Conservation (phyloP, 2,113 vertebrate species). For the Columbina picui region DNA sequence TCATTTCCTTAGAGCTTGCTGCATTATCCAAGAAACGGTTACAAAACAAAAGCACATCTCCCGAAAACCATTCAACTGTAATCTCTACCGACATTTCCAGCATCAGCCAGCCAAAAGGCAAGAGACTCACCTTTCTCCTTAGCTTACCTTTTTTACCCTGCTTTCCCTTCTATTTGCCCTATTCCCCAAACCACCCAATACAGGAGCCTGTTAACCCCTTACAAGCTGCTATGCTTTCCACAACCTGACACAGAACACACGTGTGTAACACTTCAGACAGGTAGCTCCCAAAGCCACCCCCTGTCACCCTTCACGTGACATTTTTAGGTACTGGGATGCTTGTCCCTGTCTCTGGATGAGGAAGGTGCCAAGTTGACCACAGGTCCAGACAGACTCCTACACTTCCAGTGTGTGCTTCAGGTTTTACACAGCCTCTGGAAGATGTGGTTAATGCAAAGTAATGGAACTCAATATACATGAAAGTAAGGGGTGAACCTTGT, state of each 20-base stretch:
- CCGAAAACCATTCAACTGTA: background rate
- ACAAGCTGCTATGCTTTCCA: background rate
- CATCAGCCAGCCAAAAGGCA: background rate
- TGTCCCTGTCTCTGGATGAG: fast-evolving
- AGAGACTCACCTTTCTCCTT: background rate
- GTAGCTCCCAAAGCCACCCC: fast-evolving
- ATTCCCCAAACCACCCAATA: background rate
- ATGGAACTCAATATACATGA: fast-evolving
- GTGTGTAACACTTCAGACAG: background rate
- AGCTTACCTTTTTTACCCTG: background rate
- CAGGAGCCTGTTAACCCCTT: background rate
- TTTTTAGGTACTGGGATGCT: background rate
- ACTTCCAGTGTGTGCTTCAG: background rate
- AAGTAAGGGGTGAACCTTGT: background rate
- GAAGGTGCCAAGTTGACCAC: too few species aligned
- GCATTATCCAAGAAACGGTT: background rate
- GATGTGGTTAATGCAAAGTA: too few species aligned
- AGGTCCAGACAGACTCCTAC: background rate
- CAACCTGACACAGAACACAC: fast-evolving
- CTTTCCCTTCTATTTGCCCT: background rate
- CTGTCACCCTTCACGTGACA: background rate
- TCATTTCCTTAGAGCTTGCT: background rate
- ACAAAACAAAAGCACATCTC: constrained; percentile 6
- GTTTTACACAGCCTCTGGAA: background rate
- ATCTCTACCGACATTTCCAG: background rate